phyloP scores from a whole-genome alignment of 2,797 vertebrate species.

The Tauraco hartlaubi region DNA sequence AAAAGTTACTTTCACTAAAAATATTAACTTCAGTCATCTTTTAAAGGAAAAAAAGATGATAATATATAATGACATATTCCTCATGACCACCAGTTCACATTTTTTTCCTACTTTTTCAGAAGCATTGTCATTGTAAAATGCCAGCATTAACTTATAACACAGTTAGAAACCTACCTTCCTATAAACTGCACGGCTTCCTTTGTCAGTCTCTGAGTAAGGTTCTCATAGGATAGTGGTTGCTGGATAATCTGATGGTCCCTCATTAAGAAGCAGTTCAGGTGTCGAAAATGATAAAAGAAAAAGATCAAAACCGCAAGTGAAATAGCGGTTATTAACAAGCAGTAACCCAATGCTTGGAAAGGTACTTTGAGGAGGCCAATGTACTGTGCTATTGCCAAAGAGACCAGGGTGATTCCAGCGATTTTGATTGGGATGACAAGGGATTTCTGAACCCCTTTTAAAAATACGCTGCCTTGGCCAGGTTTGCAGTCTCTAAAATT shows the following conservation, averaged over 20 bases:
- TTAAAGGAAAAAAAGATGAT: neutral
- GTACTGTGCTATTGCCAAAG: slow-evolving; percentile 57
- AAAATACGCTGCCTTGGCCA: slow-evolving; percentile 83
- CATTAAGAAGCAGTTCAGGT: slow-evolving; percentile 92
- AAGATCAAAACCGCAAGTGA: neutral
- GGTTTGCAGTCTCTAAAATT: slow-evolving; percentile 90
- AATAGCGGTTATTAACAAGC: neutral
- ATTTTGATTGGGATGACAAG: slow-evolving; percentile 45
- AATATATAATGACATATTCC: neutral
- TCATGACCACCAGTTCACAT: neutral
- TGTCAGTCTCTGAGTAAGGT: slow-evolving; percentile 88
- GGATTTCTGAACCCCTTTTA: neutral
- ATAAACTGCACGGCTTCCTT: slow-evolving; percentile 84
- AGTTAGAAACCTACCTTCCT: slow-evolving; percentile 76
- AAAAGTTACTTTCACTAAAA: neutral
- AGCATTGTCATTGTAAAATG: neutral
- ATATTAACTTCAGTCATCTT: neutral
- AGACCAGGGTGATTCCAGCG: slow-evolving; percentile 19
- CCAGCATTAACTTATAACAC: neutral
- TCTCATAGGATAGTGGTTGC: slow-evolving; percentile 85
- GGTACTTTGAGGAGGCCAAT: slow-evolving; percentile 60
- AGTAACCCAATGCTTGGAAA: neutral
- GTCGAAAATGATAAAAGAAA: slow-evolving; percentile 79
- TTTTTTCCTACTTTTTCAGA: neutral
- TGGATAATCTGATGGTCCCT: slow-evolving; percentile 80